phyloP scores from a whole-genome alignment of 35 echinoderm and acorn worm species.

The Lytechinus variegatus region DNA sequence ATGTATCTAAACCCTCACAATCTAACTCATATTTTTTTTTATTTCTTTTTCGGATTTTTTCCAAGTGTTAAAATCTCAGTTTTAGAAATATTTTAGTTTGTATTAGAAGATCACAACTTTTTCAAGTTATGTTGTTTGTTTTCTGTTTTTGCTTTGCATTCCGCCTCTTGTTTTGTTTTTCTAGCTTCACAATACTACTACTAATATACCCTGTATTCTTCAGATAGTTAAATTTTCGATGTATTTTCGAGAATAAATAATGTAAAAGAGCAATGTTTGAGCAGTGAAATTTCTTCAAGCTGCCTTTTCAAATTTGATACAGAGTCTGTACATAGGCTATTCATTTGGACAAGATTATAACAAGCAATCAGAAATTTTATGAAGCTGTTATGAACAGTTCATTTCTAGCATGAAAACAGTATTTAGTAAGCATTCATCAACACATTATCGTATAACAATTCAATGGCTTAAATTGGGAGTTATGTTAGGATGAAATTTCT shows the following conservation, averaged over 20 bases:
- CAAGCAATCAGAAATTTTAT: neutral
- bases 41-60: neutral
- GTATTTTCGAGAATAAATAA: neutral
- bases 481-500: neutral
- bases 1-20: neutral
- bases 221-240: neutral
- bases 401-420: neutral
- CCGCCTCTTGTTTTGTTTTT: neutral
- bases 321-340: slow-evolving; percentile 30
- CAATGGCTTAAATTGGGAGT: neutral
- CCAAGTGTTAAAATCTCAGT: too few relatives aligned
- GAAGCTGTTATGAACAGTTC: neutral
- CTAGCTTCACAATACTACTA: neutral
- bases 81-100: neutral
- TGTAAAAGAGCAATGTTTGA: neutral
- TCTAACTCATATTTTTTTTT: neutral
- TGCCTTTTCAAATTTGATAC: slow-evolving; percentile 41
- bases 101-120: neutral
- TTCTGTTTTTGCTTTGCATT: neutral
- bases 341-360: slow-evolving; percentile 1
- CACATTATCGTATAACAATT: neutral
- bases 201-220: neutral
- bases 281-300: neutral
- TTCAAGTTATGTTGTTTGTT: neutral
- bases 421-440: neutral